Conservation (phyloP, 2,113 vertebrate species). For the Hippocampus zosterae region DNA sequence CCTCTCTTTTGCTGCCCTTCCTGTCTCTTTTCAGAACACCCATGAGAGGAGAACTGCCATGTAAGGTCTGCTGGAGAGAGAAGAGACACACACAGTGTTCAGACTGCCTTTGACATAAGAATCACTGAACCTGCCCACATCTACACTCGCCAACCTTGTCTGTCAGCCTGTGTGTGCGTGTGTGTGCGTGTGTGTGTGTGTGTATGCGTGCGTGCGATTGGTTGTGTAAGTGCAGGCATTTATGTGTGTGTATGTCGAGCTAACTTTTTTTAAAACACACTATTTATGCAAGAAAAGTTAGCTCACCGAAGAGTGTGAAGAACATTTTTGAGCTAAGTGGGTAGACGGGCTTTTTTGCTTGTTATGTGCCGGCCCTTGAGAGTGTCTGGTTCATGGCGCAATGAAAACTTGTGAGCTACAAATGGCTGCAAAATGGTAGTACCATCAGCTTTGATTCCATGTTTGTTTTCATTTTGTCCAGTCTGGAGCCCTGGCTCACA, state of each 20-base stretch:
- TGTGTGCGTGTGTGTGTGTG: conserved; percentile 17
- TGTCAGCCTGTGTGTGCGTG: conserved; percentile 36
- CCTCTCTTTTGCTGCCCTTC: conserved; percentile 26
- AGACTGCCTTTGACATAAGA: conserved; percentile 62
- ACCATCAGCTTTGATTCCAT: conserved; percentile 1
- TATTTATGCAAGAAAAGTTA: conserved; percentile 41
- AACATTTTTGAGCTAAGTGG: too few species aligned
- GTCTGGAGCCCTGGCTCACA: background rate
- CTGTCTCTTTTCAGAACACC: conserved; percentile 62
- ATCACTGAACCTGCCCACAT: conserved; percentile 67
- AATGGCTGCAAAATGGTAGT: background rate
- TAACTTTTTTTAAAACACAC: conserved; percentile 17
- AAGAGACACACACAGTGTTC: conserved; percentile 60
- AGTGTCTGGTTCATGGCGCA: conserved; percentile 16
- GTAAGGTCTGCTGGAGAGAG: conserved; percentile 70
- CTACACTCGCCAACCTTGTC: conserved; percentile 62
- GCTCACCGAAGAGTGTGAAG: too few species aligned
- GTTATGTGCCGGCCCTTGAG: conserved; percentile 6
- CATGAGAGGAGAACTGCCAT: conserved; percentile 66
- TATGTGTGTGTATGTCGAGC: background rate
- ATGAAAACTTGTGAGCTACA: conserved; percentile 10
- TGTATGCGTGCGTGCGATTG: conserved; percentile 9
- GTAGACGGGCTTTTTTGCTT: conserved; percentile 18
- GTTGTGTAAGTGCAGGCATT: conserved; percentile 19
- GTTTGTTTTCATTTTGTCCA: background rate